Base-by-base conservation (phyloP, 1,140 invertebrate genomes). In the Plectrocnemia conspersa region DNA sequence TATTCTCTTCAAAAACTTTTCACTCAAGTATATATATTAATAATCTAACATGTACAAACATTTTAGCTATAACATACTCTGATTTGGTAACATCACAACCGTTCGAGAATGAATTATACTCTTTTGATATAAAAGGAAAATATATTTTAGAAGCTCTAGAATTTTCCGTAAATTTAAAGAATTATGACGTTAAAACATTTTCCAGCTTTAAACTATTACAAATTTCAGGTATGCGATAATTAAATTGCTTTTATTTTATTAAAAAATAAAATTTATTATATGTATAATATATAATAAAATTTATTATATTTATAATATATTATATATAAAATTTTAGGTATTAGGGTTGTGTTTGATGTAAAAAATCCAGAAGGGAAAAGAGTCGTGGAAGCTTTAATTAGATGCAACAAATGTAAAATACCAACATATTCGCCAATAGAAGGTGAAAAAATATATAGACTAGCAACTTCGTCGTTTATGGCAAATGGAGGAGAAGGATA, bases 81-180 rank as follows among this genome's bases (percentile, higher is more conserved):
- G 82, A 86, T 61, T 58, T 86, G 2, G 63, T 82, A 1, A 76
- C 75, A 11, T 71, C 78, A 13, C 70, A 77, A 21, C 85, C 85
- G 1, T 88, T 87, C 57, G 76, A 76, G 53, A 85, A 85, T 59
- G 76, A 66, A 1, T 68, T 85, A 19, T 77, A 82, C 38, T 68
- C 79, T 0, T 69, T 83, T n/a, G 77, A 80, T 56, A 54, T 86
- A n/a, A 68, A 67, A 1, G 85, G 85, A 2, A 66, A 69, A 25
- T 69, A 80, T 50, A 62, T 88, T 2, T 54, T 73, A 33, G 64
- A 77, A 55, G 76, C 77, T 21, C 70, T 83, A 25, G 80, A 84
- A 63, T 72, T 72, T 56, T 71, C 72, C 0, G 78, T 64, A 0
- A 15, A 63, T 29, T 38, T 18, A 41, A 11, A 33, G 6, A 64